Evolutionary conservation across 2,113 vertebrate genomes (phyloP).

Genomic region (Rhinolophus ferrumequinum): DNA sequence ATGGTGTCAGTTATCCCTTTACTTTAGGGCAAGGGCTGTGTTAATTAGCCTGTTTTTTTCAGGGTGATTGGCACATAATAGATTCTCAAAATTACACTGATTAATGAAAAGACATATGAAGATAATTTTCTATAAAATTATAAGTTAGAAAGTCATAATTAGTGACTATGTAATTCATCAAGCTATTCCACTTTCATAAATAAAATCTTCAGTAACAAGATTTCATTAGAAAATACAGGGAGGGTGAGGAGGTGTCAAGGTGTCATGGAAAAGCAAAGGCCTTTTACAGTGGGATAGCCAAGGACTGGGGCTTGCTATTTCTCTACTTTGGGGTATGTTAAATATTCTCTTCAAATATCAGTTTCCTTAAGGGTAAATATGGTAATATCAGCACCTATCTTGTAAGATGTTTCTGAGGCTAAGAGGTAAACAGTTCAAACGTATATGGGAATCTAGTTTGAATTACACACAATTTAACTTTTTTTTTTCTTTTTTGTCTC

Average conservation of each 20-base stretch:
- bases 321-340: not conserved
- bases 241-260: not conserved
- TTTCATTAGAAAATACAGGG: not conserved
- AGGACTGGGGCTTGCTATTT: not conserved
- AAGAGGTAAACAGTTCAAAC: not conserved
- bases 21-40: not conserved
- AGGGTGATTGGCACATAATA: not conserved
- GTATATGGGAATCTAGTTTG: not conserved
- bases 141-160: not conserved
- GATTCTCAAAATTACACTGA: not conserved
- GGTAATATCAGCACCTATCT: not conserved
- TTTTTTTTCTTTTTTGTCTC: not conserved
- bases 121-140: not conserved
- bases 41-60: not conserved
- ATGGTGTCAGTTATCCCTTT: not conserved
- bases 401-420: conserved; percentile 15
- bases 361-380: not conserved
- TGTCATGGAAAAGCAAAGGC: not conserved
- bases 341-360: not conserved
- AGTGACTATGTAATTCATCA: not conserved
- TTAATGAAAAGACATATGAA: not conserved
- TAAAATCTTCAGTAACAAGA: not conserved
- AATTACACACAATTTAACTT: not conserved
- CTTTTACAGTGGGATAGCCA: not conserved
- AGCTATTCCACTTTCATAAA: not conserved